Percentiles rank a stretch among this genome's conserved stretches.
phyloP scores from a whole-genome alignment of 2,113 vertebrate species.

The Geococcyx californianus region DNA sequence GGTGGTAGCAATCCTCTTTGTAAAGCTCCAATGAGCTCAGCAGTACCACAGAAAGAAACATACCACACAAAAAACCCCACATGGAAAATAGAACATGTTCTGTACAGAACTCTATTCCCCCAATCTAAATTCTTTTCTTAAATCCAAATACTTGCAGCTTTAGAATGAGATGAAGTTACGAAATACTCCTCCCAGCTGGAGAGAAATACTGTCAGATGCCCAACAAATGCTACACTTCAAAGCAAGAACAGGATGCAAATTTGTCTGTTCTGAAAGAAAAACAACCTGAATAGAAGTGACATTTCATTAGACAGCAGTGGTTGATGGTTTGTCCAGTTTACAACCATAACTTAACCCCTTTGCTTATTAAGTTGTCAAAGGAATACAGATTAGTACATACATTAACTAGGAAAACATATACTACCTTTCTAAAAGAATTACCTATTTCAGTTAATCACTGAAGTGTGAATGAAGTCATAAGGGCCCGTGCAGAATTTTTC shows the following conservation, averaged over 20 bases:
- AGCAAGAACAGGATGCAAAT: background rate
- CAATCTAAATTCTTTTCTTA: background rate
- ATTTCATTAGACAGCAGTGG: background rate
- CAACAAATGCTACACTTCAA: slow-evolving; percentile 15
- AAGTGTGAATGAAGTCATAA: background rate
- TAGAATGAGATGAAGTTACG: background rate
- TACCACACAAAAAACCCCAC: background rate
- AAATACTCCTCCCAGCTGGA: background rate
- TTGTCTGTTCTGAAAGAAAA: background rate
- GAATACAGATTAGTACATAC: slow-evolving; percentile 27
- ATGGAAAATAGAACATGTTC: background rate
- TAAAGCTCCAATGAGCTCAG: background rate
- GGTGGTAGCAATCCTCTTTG: background rate
- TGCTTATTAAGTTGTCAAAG: slow-evolving; percentile 12
- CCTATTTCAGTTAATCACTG: slow-evolving; percentile 21
- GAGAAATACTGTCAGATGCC: background rate
- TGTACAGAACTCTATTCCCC: background rate
- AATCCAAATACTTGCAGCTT: background rate
- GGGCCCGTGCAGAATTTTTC: too few relatives aligned
- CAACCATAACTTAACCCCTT: background rate
- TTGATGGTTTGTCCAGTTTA: slow-evolving; percentile 43
- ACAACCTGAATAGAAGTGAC: background rate
- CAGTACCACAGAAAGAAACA: background rate
- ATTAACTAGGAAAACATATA: slow-evolving; percentile 36
- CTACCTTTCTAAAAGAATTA: slow-evolving; percentile 44